Percentiles rank a stretch among this genome's conserved stretches.
Conservation (phyloP, 2,113 vertebrate genomes). For the Xiphophorus maculatus region DNA sequence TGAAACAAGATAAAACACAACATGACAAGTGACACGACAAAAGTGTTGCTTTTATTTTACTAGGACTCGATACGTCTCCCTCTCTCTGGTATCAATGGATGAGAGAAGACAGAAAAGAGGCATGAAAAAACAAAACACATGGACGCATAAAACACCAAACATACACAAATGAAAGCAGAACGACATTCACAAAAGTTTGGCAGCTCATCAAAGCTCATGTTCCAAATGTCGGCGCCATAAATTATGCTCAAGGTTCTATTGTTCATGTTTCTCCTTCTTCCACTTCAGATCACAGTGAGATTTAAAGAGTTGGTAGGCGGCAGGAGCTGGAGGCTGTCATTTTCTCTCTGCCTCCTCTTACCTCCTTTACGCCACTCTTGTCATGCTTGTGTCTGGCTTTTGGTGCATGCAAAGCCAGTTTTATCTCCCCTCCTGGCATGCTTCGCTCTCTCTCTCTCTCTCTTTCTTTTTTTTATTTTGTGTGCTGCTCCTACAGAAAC, state of each 20-base stretch:
- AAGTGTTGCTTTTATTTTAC: slow-evolving; percentile 54
- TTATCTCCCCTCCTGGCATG: slow-evolving; percentile 29
- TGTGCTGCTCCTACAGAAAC: slow-evolving; percentile 18
- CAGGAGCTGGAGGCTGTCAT: slow-evolving; percentile 60
- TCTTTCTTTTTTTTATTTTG: not conserved
- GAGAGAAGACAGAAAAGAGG: slow-evolving; percentile 20
- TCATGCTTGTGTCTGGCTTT: slow-evolving; percentile 37
- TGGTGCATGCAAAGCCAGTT: slow-evolving; percentile 33
- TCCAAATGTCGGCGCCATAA: slow-evolving; percentile 37
- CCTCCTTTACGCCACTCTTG: slow-evolving; percentile 37
- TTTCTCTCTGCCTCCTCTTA: slow-evolving; percentile 37
- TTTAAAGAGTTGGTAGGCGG: slow-evolving; percentile 63
- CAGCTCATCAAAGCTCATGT: slow-evolving; percentile 65
- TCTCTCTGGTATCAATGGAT: slow-evolving; percentile 44
- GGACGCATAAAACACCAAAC: slow-evolving; percentile 33
- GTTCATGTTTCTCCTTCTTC: slow-evolving; percentile 48
- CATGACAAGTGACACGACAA: slow-evolving; percentile 40
- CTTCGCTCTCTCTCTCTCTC: slow-evolving; percentile 16
- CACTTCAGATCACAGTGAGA: slow-evolving; percentile 68
- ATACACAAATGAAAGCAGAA: slow-evolving; percentile 52
- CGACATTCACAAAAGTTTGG: slow-evolving; percentile 43
- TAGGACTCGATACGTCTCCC: slow-evolving; percentile 38
- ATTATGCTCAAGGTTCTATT: slow-evolving; percentile 65
- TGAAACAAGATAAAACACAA: slow-evolving; percentile 23
- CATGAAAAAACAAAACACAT: slow-evolving; percentile 37